Conservation (phyloP, 2,113 vertebrate genomes). For the Dromiciops gliroides region DNA sequence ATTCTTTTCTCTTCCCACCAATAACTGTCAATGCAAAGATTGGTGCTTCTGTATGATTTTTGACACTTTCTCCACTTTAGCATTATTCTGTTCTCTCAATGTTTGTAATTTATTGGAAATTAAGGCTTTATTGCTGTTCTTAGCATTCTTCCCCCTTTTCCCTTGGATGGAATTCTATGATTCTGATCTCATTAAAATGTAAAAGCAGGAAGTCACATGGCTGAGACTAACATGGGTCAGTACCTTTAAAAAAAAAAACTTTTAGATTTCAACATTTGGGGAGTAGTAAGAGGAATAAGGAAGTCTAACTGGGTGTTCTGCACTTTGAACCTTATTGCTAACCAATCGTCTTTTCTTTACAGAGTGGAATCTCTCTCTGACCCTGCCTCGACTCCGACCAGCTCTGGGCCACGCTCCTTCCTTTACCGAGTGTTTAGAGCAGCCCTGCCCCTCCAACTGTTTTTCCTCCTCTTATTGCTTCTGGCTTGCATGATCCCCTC, state of each 20-base stretch:
- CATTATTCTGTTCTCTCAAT: not conserved
- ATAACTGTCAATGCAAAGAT: not conserved
- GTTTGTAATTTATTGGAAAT: not conserved
- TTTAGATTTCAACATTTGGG: not conserved
- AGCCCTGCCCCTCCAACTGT: constrained; percentile 90
- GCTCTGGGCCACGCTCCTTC: constrained; percentile 82
- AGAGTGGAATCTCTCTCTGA: constrained; percentile 56
- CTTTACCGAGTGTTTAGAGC: constrained; percentile 88
- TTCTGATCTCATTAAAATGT: not conserved
- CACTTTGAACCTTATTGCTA: not conserved
- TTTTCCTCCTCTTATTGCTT: constrained; percentile 90
- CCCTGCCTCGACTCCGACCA: not conserved
- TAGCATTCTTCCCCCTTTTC: not conserved
- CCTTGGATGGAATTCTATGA: not conserved
- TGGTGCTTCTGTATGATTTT: not conserved
- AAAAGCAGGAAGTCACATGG: not conserved
- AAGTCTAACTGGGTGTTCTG: not conserved
- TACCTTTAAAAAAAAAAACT: not conserved
- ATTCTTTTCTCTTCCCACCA: not conserved
- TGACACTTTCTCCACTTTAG: not conserved
- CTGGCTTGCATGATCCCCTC: constrained; percentile 89
- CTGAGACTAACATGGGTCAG: not conserved
- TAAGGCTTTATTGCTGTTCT: not conserved
- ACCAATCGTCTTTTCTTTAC: constrained; percentile 45
- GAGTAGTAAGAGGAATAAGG: not conserved